Percentiles rank a stretch among this genome's conserved stretches.
phyloP scores from a whole-genome alignment of 2,888 invertebrate genomes.

The Apamea monoglypha region DNA sequence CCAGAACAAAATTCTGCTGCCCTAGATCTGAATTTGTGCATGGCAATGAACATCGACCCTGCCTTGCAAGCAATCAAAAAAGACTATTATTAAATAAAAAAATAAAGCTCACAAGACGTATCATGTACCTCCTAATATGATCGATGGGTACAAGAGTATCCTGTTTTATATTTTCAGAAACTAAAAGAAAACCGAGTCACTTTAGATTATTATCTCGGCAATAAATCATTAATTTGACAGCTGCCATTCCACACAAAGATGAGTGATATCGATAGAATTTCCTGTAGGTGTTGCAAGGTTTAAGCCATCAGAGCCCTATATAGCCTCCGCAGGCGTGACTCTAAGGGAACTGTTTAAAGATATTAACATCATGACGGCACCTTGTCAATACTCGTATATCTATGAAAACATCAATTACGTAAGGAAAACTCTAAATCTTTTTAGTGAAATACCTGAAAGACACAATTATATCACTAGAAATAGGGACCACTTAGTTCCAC shows the following conservation, averaged over 20 bases:
- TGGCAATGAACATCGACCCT: no score
- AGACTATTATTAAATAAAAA: background rate
- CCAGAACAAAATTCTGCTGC: background rate
- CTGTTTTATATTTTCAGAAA: conserved; percentile 26
- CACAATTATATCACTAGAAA: no score
- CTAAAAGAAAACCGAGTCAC: conserved; percentile 18
- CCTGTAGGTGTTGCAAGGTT: background rate
- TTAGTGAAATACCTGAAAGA: no score
- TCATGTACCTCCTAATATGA: conserved; percentile 15
- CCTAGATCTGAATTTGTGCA: background rate
- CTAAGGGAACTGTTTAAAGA: no score
- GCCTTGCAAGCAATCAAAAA: background rate
- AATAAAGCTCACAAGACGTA: background rate
- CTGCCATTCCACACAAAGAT: conserved; percentile 30
- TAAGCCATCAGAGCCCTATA: no score
- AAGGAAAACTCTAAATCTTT: no score
- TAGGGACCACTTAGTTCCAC: no score
- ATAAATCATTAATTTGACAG: conserved; percentile 50
- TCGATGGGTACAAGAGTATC: conserved; percentile 27
- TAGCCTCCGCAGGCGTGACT: no score
- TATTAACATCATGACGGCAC: no score
- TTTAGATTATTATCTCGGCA: conserved; percentile 39
- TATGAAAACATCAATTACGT: no score
- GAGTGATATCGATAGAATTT: conserved; percentile 10
- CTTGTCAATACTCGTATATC: no score